phyloP scores from a whole-genome alignment of 2,113 vertebrate species.

The Grallaria varia region DNA sequence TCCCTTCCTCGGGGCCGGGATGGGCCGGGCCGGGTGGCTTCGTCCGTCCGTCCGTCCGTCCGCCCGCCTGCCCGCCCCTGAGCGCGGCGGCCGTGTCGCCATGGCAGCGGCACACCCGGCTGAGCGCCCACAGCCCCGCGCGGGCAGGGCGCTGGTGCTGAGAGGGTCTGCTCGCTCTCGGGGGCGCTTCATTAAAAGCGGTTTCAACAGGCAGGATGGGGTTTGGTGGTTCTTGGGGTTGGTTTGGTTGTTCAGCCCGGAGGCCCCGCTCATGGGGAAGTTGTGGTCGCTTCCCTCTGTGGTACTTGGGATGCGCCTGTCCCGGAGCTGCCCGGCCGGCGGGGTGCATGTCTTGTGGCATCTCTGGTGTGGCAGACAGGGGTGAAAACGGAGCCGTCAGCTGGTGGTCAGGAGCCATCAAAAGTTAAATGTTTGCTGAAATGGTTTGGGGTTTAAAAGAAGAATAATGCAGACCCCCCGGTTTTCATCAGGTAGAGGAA shows the following conservation, averaged over 20 bases:
- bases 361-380: rapidly evolving
- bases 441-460: background rate
- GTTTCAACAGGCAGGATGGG: rapidly evolving
- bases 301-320: rapidly evolving
- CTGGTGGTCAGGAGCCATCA: background rate
- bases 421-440: background rate
- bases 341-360: rapidly evolving
- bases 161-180: rapidly evolving
- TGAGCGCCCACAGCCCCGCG: no score
- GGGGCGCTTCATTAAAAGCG: rapidly evolving
- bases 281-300: rapidly evolving
- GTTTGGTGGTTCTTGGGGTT: background rate
- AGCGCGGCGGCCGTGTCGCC: rapidly evolving
- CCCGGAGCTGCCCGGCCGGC: rapidly evolving
- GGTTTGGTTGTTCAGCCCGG: background rate
- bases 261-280: background rate
- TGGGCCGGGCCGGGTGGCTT: background rate
- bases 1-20: no score
- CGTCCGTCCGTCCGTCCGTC: no score
- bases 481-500: background rate
- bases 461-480: rapidly evolving
- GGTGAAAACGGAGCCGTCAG: rapidly evolving
- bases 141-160: rapidly evolving
- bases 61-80: no score
- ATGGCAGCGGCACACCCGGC: rapidly evolving